A percentile compares a stretch with the other conserved stretches of the same genome.
phyloP scores from a whole-genome alignment of 2,888 invertebrate genomes.

The Polietes domitor region DNA sequence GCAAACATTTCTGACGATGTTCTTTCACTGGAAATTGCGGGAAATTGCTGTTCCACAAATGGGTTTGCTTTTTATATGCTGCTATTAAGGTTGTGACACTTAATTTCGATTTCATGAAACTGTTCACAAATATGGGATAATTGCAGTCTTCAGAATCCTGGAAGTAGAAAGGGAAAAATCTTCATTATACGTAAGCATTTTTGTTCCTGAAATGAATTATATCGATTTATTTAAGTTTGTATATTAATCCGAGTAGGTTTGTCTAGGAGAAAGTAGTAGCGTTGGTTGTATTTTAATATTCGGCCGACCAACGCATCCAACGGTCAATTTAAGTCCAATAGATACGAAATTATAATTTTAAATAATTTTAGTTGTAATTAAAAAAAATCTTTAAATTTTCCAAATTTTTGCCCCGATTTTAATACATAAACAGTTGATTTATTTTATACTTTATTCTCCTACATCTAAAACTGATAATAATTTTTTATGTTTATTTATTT shows the following conservation, averaged over 20 bases:
- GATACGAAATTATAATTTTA: too few relatives aligned
- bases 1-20: constrained; percentile 50
- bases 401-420: too few relatives aligned
- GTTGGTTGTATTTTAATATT: not conserved
- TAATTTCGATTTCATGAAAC: constrained; percentile 38
- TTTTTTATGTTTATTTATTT: too few relatives aligned
- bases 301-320: too few relatives aligned
- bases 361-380: too few relatives aligned
- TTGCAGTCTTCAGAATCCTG: not conserved
- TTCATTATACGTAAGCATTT: not conserved
- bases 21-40: constrained; percentile 45
- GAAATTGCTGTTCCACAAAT: constrained; percentile 57
- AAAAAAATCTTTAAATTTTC: too few relatives aligned
- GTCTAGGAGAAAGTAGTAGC: not conserved
- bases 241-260: not conserved
- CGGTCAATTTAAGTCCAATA: too few relatives aligned
- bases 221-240: not conserved
- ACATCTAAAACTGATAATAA: too few relatives aligned
- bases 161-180: not conserved
- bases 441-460: too few relatives aligned
- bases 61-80: constrained; percentile 54
- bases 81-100: constrained; percentile 42
- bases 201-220: too few relatives aligned
- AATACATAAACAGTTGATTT: too few relatives aligned
- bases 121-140: not conserved